A percentile compares a stretch with the other conserved stretches of the same genome.
These are phyloP conservation scores for Zosterops borbonicus DNA, from an alignment of 2,113 vertebrate species.

Conservation along the genomic window DNA sequence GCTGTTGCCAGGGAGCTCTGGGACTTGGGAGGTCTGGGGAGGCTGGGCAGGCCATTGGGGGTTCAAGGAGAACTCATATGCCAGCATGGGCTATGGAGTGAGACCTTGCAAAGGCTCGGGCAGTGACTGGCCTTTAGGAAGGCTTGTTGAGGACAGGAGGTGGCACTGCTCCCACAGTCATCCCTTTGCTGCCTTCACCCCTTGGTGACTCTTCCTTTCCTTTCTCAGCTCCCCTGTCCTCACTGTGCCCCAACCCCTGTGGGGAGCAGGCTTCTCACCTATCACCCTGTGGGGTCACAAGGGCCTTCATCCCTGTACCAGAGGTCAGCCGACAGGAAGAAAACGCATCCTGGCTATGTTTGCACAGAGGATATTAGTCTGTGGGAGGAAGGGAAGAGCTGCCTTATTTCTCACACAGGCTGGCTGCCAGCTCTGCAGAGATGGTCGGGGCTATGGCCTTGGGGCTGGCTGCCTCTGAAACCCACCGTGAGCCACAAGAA, in stretches of 20 bases:
- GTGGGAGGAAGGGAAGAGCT: background rate
- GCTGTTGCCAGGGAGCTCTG: background rate
- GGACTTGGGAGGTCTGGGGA: accelerated
- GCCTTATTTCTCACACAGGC: background rate
- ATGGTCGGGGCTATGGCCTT: background rate
- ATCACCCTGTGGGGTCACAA: background rate
- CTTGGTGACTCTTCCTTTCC: background rate
- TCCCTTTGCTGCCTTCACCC: background rate
- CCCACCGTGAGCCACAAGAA: background rate
- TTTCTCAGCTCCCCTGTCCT: background rate
- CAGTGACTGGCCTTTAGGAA: background rate
- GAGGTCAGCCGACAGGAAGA: background rate
- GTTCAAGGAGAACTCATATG: background rate
- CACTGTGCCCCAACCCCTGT: background rate
- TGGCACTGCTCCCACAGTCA: background rate
- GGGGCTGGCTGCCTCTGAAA: background rate
- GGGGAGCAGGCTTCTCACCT: accelerated
- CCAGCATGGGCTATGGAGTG: background rate
- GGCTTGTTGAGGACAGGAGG: background rate
- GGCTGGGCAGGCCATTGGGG: background rate
- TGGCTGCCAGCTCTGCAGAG: background rate
- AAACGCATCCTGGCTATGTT: background rate
- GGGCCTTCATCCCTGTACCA: background rate
- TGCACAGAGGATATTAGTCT: background rate
- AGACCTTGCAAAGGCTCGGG: background rate